A percentile compares a stretch with the other conserved stretches of the same genome.
Evolutionary conservation across 2,888 invertebrate genomes (phyloP).

Genomic region (Chaitophorus viminalis): DNA sequence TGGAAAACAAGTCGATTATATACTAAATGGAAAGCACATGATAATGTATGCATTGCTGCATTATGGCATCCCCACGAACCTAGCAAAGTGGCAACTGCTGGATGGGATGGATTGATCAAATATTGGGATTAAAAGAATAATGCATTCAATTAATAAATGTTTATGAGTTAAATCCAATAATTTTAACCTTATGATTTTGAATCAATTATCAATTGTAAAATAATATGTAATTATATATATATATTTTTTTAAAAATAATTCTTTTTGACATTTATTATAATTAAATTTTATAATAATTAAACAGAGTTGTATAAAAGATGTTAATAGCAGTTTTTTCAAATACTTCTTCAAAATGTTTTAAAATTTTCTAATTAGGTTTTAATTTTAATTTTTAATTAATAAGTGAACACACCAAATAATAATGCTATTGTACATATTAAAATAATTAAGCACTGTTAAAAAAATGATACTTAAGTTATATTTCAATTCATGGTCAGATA

Average conservation of each 20-base stretch:
- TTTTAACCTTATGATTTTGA: background rate
- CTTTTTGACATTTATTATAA: slow-evolving; percentile 23
- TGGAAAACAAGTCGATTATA: slow-evolving; percentile 99
- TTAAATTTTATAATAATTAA: background rate
- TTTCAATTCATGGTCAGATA: no score
- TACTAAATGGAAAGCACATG: slow-evolving; percentile 99
- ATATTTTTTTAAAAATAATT: background rate
- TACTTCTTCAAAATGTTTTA: background rate
- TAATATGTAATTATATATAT: background rate
- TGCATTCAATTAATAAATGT: background rate
- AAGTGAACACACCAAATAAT: no score
- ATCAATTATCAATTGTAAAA: background rate
- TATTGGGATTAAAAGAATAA: slow-evolving; percentile 87
- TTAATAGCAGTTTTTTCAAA: no score
- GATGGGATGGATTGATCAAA: slow-evolving; percentile 99
- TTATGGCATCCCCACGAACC: slow-evolving; percentile 99
- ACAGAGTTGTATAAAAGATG: no score
- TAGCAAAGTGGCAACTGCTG: slow-evolving; percentile 95
- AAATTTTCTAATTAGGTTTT: background rate
- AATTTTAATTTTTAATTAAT: no score
- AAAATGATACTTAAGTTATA: no score
- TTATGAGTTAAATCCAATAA: background rate
- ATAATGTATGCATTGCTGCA: slow-evolving; percentile 92
- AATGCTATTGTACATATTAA: no score
- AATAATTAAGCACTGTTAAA: no score